Evolutionary conservation across 2,888 invertebrate genomes (phyloP).

Genomic region (Herminia tarsipennalis): DNA sequence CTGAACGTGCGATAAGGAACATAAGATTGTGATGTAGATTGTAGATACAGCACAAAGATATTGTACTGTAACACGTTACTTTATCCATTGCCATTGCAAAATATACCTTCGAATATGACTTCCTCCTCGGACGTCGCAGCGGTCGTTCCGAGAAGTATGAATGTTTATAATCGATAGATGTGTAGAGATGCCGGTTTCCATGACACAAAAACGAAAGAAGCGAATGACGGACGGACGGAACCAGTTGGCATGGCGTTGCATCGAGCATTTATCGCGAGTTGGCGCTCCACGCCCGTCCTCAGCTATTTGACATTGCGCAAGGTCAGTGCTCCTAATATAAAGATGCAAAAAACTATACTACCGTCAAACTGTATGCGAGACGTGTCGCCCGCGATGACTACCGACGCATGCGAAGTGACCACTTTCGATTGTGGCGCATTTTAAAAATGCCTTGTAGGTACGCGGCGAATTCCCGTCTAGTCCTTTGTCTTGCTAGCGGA

Average conservation of each 20-base stretch:
- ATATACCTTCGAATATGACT: constrained; percentile 17
- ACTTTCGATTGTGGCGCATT: constrained; percentile 77
- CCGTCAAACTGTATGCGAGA: constrained; percentile 56
- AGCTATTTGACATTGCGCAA: constrained; percentile 85
- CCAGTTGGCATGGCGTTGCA: constrained; percentile 65
- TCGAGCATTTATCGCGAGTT: constrained; percentile 59
- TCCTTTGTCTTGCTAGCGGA: constrained; percentile 57
- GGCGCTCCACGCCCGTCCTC: constrained; percentile 63
- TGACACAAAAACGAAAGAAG: constrained; percentile 65
- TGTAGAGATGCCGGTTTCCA: constrained; percentile 54
- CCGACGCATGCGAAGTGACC: constrained; percentile 70
- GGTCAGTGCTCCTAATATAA: constrained; percentile 84
- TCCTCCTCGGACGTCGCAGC: constrained; percentile 21
- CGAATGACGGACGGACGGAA: constrained; percentile 52
- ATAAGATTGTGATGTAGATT: too few species aligned
- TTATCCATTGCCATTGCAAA: constrained; percentile 1
- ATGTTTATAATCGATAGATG: constrained; percentile 40
- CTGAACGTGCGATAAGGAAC: too few species aligned
- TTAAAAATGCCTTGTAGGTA: constrained; percentile 53
- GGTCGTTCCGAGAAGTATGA: constrained; percentile 21
- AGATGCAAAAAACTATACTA: constrained; percentile 74
- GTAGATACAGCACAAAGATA: too few species aligned
- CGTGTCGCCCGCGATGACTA: constrained; percentile 56
- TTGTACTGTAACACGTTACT: too few species aligned
- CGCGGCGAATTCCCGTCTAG: constrained; percentile 46